These are phyloP conservation scores for Poeciliopsis turrubarensis DNA, from an alignment of 2,113 vertebrate species.

Conservation along the genomic window DNA sequence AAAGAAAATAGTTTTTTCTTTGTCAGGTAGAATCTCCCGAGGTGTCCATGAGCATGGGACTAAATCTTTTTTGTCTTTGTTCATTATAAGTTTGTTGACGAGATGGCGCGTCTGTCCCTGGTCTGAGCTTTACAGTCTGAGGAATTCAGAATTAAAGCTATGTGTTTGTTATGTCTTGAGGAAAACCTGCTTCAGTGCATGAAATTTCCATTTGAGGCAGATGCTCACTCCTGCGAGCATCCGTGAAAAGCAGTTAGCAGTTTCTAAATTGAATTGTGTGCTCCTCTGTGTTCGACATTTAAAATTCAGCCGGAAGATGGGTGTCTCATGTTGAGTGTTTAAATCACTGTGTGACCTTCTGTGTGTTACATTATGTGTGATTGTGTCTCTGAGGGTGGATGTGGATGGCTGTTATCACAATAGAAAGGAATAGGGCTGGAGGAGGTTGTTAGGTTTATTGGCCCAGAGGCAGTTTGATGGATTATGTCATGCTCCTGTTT, in stretches of 20 bases:
- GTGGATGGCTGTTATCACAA: not conserved
- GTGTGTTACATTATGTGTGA: constrained; percentile 23
- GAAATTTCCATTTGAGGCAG: constrained; percentile 32
- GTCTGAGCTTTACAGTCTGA: not conserved
- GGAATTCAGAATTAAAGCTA: constrained; percentile 8
- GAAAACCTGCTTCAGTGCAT: constrained; percentile 11
- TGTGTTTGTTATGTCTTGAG: constrained; percentile 21
- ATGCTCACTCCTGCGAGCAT: not conserved
- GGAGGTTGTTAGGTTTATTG: constrained; percentile 24
- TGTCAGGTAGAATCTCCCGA: not conserved
- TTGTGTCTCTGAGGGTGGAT: constrained; percentile 12
- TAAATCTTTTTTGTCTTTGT: not conserved
- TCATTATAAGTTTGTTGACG: not conserved
- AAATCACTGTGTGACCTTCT: constrained; percentile 45
- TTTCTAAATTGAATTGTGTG: constrained; percentile 35
- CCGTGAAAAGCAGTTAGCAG: constrained; percentile 38
- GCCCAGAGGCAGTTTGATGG: constrained; percentile 38
- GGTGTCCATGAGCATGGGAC: constrained; percentile 5
- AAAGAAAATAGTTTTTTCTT: not conserved
- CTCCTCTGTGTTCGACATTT: not conserved
- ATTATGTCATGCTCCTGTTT: constrained; percentile 12
- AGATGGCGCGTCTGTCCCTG: not conserved
- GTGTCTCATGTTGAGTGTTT: constrained; percentile 10
- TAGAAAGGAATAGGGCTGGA: constrained; percentile 18
- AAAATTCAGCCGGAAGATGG: not conserved